These are phyloP conservation scores for Drosophila demipolita DNA, from an alignment of 2,888 invertebrate species.

Conservation along the genomic window DNA sequence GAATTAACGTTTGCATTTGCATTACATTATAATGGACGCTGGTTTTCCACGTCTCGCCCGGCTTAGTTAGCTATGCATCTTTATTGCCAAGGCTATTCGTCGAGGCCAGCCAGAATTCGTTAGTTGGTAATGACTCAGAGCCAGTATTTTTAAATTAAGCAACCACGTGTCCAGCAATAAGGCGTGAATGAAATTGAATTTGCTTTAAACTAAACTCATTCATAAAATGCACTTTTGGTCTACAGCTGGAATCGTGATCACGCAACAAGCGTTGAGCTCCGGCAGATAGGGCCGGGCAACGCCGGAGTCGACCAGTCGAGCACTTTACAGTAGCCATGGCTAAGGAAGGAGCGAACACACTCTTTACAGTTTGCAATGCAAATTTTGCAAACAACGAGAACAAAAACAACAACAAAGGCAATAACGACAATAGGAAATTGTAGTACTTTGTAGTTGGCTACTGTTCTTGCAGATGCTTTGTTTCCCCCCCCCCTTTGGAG, in stretches of 20 bases:
- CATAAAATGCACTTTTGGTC: constrained; percentile 4
- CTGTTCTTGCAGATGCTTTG: constrained; percentile 32
- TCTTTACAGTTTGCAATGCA: constrained; percentile 67
- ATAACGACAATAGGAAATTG: constrained; percentile 50
- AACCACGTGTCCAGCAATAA: constrained; percentile 7
- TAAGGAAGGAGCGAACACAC: constrained; percentile 28
- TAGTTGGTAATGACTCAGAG: constrained; percentile 31
- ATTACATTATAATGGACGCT: constrained; percentile 17
- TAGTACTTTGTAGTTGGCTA: constrained; percentile 35
- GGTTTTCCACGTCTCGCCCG: not conserved
- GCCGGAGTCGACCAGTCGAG: constrained; percentile 4
- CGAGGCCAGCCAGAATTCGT: constrained; percentile 22
- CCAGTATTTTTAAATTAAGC: not conserved
- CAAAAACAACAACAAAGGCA: constrained; percentile 34
- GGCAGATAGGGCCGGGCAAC: not conserved
- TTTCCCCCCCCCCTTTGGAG: not conserved
- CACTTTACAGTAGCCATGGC: not conserved
- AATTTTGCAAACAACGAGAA: constrained; percentile 58
- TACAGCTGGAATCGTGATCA: constrained; percentile 1
- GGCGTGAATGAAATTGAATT: constrained; percentile 13
- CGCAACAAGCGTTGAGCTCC: constrained; percentile 9
- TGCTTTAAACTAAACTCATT: constrained; percentile 6
- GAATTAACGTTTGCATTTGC: constrained; percentile 8
- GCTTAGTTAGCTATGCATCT: constrained; percentile 36
- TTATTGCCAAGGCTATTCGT: constrained; percentile 17